phyloP scores from a whole-genome alignment of 2,113 vertebrate genomes.

The Thamnophis sirtalis region DNA sequence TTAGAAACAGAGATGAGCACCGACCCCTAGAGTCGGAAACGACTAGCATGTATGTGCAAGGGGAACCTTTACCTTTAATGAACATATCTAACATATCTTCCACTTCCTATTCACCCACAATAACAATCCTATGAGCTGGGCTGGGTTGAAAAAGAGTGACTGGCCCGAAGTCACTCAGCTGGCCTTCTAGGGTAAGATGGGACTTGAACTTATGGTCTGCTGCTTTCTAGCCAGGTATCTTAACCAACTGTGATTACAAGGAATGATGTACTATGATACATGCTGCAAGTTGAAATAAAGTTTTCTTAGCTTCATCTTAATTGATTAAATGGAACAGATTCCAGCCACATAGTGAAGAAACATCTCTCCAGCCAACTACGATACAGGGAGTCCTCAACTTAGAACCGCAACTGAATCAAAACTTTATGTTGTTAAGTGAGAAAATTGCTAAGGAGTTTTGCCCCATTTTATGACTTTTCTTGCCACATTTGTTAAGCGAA shows the following conservation, averaged over 20 bases:
- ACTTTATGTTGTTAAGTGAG: too few relatives aligned
- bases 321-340: not conserved
- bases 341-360: not conserved
- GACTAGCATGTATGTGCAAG: too few relatives aligned
- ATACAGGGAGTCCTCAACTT: too few relatives aligned
- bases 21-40: too few relatives aligned
- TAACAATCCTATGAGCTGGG: not conserved
- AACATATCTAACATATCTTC: not conserved
- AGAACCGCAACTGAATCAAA: too few relatives aligned
- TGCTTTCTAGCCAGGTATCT: not conserved
- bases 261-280: not conserved
- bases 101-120: not conserved
- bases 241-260: not conserved
- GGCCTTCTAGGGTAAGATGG: not conserved
- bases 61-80: not conserved
- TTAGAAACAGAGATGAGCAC: too few relatives aligned
- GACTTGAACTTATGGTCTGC: not conserved
- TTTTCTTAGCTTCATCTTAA: not conserved
- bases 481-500: too few relatives aligned
- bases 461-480: too few relatives aligned
- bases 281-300: not conserved
- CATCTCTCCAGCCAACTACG: not conserved
- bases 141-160: not conserved
- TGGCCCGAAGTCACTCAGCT: not conserved
- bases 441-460: too few relatives aligned